Evolutionary conservation across 2,113 vertebrate species (phyloP), one percentile per base, ranked within the genome.

Genomic region (Stigmatopora nigra): DNA sequence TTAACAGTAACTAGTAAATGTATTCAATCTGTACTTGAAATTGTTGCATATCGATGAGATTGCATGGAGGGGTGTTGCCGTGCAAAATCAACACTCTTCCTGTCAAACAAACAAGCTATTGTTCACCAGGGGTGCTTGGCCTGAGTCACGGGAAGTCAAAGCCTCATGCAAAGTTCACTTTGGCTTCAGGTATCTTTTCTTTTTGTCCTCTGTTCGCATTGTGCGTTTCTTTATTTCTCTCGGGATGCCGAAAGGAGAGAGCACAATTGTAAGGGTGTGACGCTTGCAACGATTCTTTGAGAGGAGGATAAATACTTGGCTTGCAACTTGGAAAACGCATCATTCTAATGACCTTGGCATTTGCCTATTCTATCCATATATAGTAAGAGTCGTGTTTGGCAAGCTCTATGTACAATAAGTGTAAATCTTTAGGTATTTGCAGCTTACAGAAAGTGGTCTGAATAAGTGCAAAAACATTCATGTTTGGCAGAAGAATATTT

Each of bases 51-150:
- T 15, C 22, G 11, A 64, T 15, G 0, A 31, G 69, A 41, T 41
- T 53, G 53, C 20, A 36, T 46, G 38, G 49, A 46, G 52, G 19
- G 51, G 67, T 49, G 52, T 60, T 67, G 47, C n/a, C 63, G 48
- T 16, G 20, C 52, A 53, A 22, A 47, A 25, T 55, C 31, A 17
- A 64, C 46, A 68, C 61, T 70, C 13, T 51, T 67, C 41, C 57
- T 45, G 51, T 73, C 72, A 83, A 78, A 86, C 76, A 86, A 83
- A 77, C 64, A 64, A 59, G 62, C 64, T 68, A 72, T 90, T 88
- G 82, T 86, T 76, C 63, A 38, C 49, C 12, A 10, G 19, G 13
- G 3, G 10, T 51, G 17, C 14, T 65, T 31, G 4, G 41, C 36
- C 61, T 88, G 82, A 89, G 75, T 89, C 88, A 87, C 44, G 16